Base-by-base conservation (phyloP, 2,113 vertebrate genomes). In the Manacus vitellinus region DNA sequence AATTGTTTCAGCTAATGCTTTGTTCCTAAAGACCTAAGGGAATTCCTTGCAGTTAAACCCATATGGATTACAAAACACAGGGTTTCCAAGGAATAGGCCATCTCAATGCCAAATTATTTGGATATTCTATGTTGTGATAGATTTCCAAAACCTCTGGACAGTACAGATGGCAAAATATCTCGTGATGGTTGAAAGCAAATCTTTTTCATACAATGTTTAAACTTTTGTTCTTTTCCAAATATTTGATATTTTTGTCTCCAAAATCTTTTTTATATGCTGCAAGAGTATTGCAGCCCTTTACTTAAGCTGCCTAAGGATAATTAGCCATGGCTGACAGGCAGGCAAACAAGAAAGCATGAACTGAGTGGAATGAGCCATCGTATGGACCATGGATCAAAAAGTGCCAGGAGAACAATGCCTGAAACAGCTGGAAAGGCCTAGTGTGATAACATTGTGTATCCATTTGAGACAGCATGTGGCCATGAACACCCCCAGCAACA, bases 381-480 rank as follows among this genome's bases (percentile, higher is more conserved):
- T 68, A 33, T 0, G 1, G 28, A 52, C 5, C 30, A 51, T 19
- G 25, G 17, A 55, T 59, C 35, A 65, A 19, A 17, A 75, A 23
- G 7, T 25, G 33, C 33, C 46, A 61, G 41, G 63, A 77, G 24
- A 68, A 23, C 21, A 79, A 6, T 8, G 31, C 9, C 37, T 49
- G 51, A 46, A 81, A 75, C 20, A 67, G 25, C 43, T 78, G 35
- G 39, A 47, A 78, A 85, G 13, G 9, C 59, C n/a, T 52, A n/a
- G 7, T 33, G 23, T 33, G 41, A 14, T 54, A 71, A 33, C 28
- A 41, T 4, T 0, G 0, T 68, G 14, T 18, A 37, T 27, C 5
- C 1, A 21, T 70, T 30, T 71, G 37, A 59, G 70, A 54, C 5
- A 58, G 25, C 13, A 30, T 7, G 14, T 71, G 35, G 9, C 66